These are phyloP conservation scores for Hirtodrosophila trivittata DNA, from an alignment of 2,888 invertebrate genomes.

Conservation along the genomic window DNA sequence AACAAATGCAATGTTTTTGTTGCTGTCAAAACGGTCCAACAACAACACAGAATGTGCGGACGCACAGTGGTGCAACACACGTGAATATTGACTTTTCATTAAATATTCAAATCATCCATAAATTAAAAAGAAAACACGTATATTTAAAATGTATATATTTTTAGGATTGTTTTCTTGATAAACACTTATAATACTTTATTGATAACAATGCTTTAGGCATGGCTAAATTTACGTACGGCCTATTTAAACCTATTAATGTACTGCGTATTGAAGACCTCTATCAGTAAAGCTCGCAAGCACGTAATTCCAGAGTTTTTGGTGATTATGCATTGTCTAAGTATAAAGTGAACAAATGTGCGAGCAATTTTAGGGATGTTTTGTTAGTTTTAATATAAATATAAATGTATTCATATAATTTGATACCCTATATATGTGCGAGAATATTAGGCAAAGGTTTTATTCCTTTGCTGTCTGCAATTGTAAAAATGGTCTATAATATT, in stretches of 20 bases:
- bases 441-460: no score
- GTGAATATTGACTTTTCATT: background rate
- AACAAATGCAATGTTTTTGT: slow-evolving; percentile 30
- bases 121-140: no score
- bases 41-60: slow-evolving; percentile 9
- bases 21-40: slow-evolving; percentile 39
- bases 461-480: background rate
- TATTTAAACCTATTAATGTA: no score
- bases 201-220: slow-evolving; percentile 16
- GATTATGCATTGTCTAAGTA: no score
- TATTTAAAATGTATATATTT: no score
- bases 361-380: no score
- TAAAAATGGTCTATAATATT: slow-evolving; percentile 25
- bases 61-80: slow-evolving; percentile 35
- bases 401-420: background rate
- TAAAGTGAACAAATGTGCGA: no score
- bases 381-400: no score
- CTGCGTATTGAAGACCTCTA: no score
- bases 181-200: slow-evolving; percentile 43
- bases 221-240: slow-evolving; percentile 24
- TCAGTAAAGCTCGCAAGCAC: no score
- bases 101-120: slow-evolving; percentile 1
- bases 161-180: background rate
- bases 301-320: no score
- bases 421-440: slow-evolving; percentile 7